Base-by-base conservation (phyloP, 2,113 vertebrate genomes). In the Actenoides hombroni region DNA sequence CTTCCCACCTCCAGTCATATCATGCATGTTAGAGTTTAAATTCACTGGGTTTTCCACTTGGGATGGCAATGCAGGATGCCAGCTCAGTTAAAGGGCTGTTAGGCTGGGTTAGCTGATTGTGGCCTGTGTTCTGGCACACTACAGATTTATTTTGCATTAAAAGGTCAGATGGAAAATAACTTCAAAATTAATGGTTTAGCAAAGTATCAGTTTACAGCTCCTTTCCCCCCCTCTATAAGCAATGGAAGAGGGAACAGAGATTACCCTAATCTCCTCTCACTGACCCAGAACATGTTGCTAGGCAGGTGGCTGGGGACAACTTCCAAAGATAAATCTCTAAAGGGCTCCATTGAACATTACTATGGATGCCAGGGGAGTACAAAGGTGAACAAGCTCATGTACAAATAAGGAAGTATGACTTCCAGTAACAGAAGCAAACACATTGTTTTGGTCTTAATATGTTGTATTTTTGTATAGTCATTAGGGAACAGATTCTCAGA, bases 271-370 rank as follows among this genome's bases (percentile, higher is more conserved):
- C 49, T 92, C 94, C 86, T 94, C 70, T 92, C 64, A 15, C 37
- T 95, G 90, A 94, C 90, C 96, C 94, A 97, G 94, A 96, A 90
- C 90, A n/a, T 88, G 95, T 96, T 96, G 94, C 97, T 96, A 96
- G 87, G 96, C 96, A 97, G 97, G 97, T 87, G 89, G 92, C 74
- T 81, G 94, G 44, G 35, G 83, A 88, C 81, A 94, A 78, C 78
- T 79, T 77, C 31, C 85, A 67, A 4, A 86, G 76, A 91, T 81
- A 74, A 91, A 39, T 85, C 68, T 94, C 92, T 69, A 68, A 95
- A 93, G 95, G 95, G 93, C n/a, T 97, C 71, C 61, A 44, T 42
- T 83, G 79, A 56, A 93, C 21, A 86, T 93, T 97, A 94, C 95
- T 96, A 93, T 46, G 89, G 89, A 95, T 95, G 94, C 92, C 92